Conservation (phyloP, 2,797 vertebrate genomes). For the Enteromius afrohamiltoni region DNA sequence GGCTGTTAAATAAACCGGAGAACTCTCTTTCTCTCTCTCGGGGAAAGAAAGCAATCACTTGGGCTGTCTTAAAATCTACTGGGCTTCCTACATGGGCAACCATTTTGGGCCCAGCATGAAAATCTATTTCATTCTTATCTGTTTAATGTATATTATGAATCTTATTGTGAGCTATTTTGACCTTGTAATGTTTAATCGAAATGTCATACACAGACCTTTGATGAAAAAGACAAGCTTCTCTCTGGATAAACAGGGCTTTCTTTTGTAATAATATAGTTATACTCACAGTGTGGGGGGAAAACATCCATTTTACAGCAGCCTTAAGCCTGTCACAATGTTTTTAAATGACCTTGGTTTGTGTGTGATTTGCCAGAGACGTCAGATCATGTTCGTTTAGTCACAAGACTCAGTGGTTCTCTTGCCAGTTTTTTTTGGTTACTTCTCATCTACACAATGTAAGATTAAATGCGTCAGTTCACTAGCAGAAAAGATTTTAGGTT, state of each 20-base stretch:
- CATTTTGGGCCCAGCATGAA: not conserved
- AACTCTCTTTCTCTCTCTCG: not conserved
- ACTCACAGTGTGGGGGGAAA: not conserved
- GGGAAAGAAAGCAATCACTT: not conserved
- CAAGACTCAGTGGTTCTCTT: slow-evolving; percentile 17
- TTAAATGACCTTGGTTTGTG: not conserved
- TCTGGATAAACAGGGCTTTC: not conserved
- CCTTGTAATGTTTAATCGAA: not conserved
- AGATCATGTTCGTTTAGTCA: slow-evolving; percentile 5
- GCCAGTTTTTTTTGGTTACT: not conserved
- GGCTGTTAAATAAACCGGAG: not conserved
- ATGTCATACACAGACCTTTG: not conserved
- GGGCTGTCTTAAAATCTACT: not conserved
- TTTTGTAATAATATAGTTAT: not conserved
- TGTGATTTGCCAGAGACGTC: not conserved
- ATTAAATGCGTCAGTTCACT: not conserved
- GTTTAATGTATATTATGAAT: not conserved
- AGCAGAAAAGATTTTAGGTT: not conserved
- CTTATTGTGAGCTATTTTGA: not conserved
- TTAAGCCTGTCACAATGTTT: not conserved
- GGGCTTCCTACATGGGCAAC: not conserved
- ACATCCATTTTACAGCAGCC: too few species aligned
- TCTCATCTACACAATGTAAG: not conserved
- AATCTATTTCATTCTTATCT: not conserved
- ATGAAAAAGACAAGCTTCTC: not conserved